Conservation (phyloP, 23 tunicate genomes). For the Diplosoma virens region DNA sequence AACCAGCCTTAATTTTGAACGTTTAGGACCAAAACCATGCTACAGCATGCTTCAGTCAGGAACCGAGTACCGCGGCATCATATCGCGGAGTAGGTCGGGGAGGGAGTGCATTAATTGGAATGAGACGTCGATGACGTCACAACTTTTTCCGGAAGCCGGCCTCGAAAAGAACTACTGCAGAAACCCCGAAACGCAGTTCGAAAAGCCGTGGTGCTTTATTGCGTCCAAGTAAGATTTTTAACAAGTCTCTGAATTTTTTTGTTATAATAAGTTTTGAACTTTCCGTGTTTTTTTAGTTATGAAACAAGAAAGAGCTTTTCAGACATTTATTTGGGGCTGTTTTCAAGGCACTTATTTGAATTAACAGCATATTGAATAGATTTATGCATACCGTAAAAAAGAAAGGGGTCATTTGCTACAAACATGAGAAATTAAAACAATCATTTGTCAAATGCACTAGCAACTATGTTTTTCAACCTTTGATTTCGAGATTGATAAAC, state of each 20-base stretch:
- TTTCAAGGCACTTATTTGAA: no score
- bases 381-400: no score
- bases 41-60: constrained; percentile 63
- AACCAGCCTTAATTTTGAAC: no score
- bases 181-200: constrained; percentile 64
- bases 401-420: no score
- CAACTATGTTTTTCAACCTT: no score
- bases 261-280: neutral
- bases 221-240: constrained; percentile 26
- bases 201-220: constrained; percentile 72
- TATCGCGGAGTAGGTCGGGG: constrained; percentile 7
- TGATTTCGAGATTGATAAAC: no score
- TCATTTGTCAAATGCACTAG: no score
- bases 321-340: no score
- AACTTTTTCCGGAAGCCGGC: constrained; percentile 68
- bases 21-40: constrained; percentile 56
- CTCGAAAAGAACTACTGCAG: constrained; percentile 68
- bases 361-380: no score
- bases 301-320: neutral
- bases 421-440: no score
- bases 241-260: neutral
- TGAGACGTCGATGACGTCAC: constrained; percentile 34
- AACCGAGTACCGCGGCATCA: constrained; percentile 54
- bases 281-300: neutral
- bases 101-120: constrained; percentile 50